These are phyloP conservation scores for Geophilus truncorum DNA, from an alignment of 2,888 invertebrate species.

Conservation along the genomic window DNA sequence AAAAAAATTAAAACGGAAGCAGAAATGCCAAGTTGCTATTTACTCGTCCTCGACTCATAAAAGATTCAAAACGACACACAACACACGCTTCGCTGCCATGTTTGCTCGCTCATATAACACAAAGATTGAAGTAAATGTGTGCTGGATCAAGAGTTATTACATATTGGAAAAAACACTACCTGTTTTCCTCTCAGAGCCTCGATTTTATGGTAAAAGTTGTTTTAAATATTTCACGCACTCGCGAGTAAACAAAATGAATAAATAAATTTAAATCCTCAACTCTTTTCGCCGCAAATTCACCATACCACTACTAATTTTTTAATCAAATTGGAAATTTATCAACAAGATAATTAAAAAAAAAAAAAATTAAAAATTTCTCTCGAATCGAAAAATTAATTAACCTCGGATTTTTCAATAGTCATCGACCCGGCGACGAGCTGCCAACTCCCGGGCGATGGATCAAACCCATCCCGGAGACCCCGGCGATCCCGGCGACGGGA, in stretches of 20 bases:
- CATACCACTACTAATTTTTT: not conserved
- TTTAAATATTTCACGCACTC: not conserved
- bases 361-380: no score
- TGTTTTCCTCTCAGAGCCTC: not conserved
- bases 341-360: not conserved
- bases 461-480: not conserved
- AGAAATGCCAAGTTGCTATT: not conserved
- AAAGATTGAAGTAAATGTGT: constrained; percentile 12
- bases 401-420: not conserved
- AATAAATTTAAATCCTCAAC: no score
- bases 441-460: not conserved
- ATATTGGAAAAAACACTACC: not conserved
- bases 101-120: constrained; percentile 20
- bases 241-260: not conserved
- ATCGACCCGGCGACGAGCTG: not conserved
- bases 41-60: constrained; percentile 11
- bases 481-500: no score
- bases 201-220: not conserved
- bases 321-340: no score
- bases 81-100: constrained; percentile 20
- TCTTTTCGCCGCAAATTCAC: no score
- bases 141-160: constrained; percentile 12
- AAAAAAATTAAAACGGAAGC: not conserved
- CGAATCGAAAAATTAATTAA: not conserved
- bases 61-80: not conserved